A percentile compares a stretch with the other conserved stretches of the same genome.
Evolutionary conservation across 2,797 vertebrate genomes (phyloP).

Genomic region (Clarias pachynema): DNA sequence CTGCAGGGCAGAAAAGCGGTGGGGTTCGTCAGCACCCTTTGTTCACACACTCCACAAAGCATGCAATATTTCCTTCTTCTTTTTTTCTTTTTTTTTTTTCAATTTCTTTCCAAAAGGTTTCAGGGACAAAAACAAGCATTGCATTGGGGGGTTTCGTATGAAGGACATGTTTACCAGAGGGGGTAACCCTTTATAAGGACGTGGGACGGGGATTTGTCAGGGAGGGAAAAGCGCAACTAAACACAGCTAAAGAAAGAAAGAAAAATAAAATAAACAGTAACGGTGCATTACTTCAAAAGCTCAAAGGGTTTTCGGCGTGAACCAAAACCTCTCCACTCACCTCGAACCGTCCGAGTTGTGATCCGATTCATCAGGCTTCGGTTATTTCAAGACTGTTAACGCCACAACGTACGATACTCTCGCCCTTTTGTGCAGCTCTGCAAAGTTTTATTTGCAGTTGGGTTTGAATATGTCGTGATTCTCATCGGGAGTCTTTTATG

Average conservation of each 20-base stretch:
- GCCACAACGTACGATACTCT: conserved; percentile 66
- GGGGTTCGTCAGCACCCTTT: conserved; percentile 48
- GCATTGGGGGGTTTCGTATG: conserved; percentile 58
- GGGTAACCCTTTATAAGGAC: conserved; percentile 13
- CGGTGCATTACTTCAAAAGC: conserved; percentile 59
- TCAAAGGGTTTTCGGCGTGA: conserved; percentile 52
- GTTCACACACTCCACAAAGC: conserved; percentile 56
- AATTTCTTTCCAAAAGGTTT: conserved; percentile 54
- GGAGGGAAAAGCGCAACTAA: not conserved
- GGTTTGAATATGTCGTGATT: conserved; percentile 74
- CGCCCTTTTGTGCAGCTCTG: conserved; percentile 68
- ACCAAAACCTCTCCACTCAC: conserved; percentile 55
- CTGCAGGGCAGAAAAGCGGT: conserved; percentile 62
- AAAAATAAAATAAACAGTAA: conserved; percentile 30
- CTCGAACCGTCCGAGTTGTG: conserved; percentile 42
- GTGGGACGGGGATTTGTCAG: conserved; percentile 40
- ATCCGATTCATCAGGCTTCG: conserved; percentile 56
- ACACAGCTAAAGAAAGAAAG: conserved; percentile 29
- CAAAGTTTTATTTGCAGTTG: conserved; percentile 82
- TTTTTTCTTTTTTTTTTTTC: conserved; percentile 22
- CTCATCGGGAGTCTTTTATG: conserved; percentile 70
- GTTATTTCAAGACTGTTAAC: conserved; percentile 72
- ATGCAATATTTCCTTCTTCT: conserved; percentile 60
- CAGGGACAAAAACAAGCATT: conserved; percentile 61
- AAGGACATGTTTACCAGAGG: conserved; percentile 54